phyloP scores from a whole-genome alignment of 2,113 vertebrate genomes.

The Asarcornis scutulata region DNA sequence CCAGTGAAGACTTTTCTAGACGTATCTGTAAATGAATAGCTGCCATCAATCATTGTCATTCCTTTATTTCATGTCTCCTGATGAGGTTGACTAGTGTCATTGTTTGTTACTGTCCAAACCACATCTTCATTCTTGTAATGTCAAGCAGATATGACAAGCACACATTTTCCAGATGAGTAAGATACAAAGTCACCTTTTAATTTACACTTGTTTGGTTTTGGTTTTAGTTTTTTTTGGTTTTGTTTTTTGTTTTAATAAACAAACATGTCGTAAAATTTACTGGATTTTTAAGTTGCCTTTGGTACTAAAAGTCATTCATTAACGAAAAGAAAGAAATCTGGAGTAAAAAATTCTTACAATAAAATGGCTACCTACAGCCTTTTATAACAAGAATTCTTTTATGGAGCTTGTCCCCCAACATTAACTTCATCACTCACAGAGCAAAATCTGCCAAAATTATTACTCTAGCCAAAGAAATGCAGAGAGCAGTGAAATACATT shows the following conservation, averaged over 20 bases:
- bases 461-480: slow-evolving; percentile 41
- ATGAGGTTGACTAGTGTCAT: slow-evolving; percentile 94
- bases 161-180: slow-evolving; percentile 86
- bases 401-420: slow-evolving; percentile 37
- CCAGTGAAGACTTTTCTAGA: slow-evolving; percentile 77
- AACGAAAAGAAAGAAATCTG: slow-evolving; percentile 14
- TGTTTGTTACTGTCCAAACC: slow-evolving; percentile 94
- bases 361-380: slow-evolving; percentile 63
- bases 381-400: slow-evolving; percentile 64
- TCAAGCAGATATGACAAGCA: slow-evolving; percentile 95
- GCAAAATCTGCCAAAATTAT: slow-evolving; percentile 53
- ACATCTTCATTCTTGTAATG: slow-evolving; percentile 86
- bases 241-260: slow-evolving; percentile 38
- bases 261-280: slow-evolving; percentile 66
- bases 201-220: slow-evolving; percentile 78
- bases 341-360: slow-evolving; percentile 58
- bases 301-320: slow-evolving; percentile 54
- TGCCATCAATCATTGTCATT: slow-evolving; percentile 98
- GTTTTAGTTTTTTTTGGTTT: background rate
- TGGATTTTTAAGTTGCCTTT: slow-evolving; percentile 68
- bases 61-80: slow-evolving; percentile 87
- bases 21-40: slow-evolving; percentile 92
- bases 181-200: slow-evolving; percentile 96
- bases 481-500: slow-evolving; percentile 1
- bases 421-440: slow-evolving; percentile 20